phyloP scores from a whole-genome alignment of 2,113 vertebrate genomes.

The Dipodomys spectabilis region DNA sequence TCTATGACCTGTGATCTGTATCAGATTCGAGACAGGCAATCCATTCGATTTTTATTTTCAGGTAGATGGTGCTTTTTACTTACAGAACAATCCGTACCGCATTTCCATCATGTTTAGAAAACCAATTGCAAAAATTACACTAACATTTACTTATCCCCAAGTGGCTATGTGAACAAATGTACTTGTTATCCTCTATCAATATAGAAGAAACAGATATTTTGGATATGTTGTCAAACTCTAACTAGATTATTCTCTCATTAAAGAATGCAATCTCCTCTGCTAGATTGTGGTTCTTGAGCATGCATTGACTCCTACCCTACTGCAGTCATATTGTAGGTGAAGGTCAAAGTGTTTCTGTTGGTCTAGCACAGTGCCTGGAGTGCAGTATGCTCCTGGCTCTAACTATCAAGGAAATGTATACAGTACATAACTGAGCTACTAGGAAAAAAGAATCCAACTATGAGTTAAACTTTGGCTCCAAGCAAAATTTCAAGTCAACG shows the following conservation, averaged over 20 bases:
- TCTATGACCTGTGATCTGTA: not conserved
- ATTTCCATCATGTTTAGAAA: conserved; percentile 41
- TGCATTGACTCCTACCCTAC: conserved; percentile 56
- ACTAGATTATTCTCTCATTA: conserved; percentile 45
- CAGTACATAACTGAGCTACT: conserved; percentile 50
- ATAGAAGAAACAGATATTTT: conserved; percentile 38
- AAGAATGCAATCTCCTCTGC: conserved; percentile 56
- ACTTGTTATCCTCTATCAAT: conserved; percentile 13
- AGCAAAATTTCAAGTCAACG: conserved; percentile 72
- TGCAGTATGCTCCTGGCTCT: conserved; percentile 21
- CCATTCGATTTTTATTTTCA: conserved; percentile 2
- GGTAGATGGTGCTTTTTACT: not conserved
- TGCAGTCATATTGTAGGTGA: conserved; percentile 42
- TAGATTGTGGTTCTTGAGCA: conserved; percentile 60
- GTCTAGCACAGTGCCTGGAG: conserved; percentile 39
- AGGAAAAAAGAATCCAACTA: conserved; percentile 62
- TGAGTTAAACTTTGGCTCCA: conserved; percentile 72
- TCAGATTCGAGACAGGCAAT: conserved; percentile 45
- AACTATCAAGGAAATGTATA: conserved; percentile 46
- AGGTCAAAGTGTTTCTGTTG: conserved; percentile 55
- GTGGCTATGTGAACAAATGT: conserved; percentile 33
- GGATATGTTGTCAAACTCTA: conserved; percentile 41
- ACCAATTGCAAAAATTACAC: conserved; percentile 10
- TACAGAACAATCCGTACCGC: not conserved
- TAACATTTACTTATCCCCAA: conserved; percentile 44